Conservation (phyloP, 2,113 vertebrate species). For the Verasper variegatus region DNA sequence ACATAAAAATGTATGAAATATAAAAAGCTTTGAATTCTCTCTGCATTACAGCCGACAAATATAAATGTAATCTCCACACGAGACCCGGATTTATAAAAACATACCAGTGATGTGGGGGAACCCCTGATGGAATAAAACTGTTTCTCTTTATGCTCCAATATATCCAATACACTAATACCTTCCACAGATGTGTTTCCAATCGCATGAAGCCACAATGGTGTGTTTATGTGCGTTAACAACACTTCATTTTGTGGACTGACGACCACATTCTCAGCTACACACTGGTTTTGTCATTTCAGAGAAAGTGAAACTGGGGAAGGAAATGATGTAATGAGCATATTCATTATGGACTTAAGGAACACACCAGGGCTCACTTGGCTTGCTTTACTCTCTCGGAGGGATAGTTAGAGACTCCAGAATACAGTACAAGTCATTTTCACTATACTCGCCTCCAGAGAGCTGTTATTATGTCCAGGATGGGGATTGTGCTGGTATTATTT, state of each 20-base stretch:
- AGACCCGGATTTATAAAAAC: constrained; percentile 4
- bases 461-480: constrained; percentile 39
- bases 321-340: constrained; percentile 62
- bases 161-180: constrained; percentile 35
- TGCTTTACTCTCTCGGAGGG: constrained; percentile 25
- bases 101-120: not conserved
- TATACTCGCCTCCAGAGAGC: constrained; percentile 27
- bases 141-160: constrained; percentile 14
- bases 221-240: constrained; percentile 16
- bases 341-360: constrained; percentile 44
- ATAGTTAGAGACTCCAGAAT: not conserved
- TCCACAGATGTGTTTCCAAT: constrained; percentile 42
- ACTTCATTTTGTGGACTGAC: constrained; percentile 18
- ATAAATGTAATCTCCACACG: not conserved
- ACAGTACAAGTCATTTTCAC: constrained; percentile 18
- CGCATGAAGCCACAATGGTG: constrained; percentile 17
- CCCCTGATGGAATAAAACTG: constrained; percentile 6
- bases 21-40: not conserved
- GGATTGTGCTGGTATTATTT: constrained; percentile 42
- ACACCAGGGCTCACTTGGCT: constrained; percentile 22
- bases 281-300: constrained; percentile 31
- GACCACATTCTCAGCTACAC: constrained; percentile 6
- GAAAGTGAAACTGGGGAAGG: constrained; percentile 37
- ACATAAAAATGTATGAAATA: not conserved
- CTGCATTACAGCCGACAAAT: not conserved